A percentile compares a stretch with the other conserved stretches of the same genome.
Conservation (phyloP, 2,888 invertebrate species). For the Eupelmus urozonus region DNA sequence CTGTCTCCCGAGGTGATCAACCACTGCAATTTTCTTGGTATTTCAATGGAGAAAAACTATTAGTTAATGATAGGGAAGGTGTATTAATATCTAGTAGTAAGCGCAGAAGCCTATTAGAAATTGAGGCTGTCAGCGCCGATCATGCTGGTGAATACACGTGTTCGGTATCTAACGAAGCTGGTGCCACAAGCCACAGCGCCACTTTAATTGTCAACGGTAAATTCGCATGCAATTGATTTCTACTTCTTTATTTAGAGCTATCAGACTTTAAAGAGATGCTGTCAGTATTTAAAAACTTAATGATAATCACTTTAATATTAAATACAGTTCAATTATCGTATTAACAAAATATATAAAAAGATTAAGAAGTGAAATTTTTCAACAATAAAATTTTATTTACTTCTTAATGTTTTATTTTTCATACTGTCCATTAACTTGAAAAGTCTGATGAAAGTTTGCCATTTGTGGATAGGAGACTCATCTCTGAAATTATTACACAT, state of each 20-base stretch:
- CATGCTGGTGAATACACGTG: constrained; percentile 89
- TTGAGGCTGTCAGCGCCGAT: constrained; percentile 83
- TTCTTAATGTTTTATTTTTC: neutral
- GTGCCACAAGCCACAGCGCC: constrained; percentile 83
- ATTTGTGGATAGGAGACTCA: neutral
- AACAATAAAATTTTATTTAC: too few relatives aligned
- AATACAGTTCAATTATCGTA: too few relatives aligned
- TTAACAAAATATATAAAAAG: too few relatives aligned
- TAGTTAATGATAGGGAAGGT: constrained; percentile 70
- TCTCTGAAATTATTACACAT: neutral
- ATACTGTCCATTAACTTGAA: neutral
- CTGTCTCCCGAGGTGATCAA: constrained; percentile 85
- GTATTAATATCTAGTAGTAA: constrained; percentile 77
- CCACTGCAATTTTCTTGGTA: constrained; percentile 87
- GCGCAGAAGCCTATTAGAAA: constrained; percentile 82
- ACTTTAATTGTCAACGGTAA: constrained; percentile 87
- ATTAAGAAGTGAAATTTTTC: too few relatives aligned
- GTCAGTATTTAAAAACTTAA: too few relatives aligned
- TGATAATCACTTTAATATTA: too few relatives aligned
- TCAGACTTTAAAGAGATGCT: too few relatives aligned
- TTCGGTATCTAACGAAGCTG: constrained; percentile 85
- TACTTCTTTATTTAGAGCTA: neutral
- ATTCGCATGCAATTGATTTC: constrained; percentile 18
- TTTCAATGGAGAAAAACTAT: constrained; percentile 82
- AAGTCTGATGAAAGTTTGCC: neutral